These are phyloP conservation scores for Perognathus longimembris DNA, from an alignment of 2,113 vertebrate genomes.

Conservation along the genomic window DNA sequence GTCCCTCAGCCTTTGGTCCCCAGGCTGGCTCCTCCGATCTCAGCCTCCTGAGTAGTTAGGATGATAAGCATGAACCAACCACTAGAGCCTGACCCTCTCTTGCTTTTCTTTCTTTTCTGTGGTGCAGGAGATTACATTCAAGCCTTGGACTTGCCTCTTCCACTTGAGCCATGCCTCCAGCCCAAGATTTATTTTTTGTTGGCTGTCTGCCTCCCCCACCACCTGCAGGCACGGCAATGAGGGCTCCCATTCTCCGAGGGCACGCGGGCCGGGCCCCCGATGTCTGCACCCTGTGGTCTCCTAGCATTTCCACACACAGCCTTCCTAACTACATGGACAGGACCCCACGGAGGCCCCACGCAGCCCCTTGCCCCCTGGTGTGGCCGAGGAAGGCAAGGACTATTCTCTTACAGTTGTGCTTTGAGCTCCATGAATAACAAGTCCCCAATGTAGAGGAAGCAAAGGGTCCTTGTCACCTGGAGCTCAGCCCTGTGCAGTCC, in stretches of 20 bases:
- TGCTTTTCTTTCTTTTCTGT: no score
- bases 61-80: no score
- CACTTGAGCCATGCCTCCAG: no score
- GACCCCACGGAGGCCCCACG: fast-evolving
- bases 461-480: background rate
- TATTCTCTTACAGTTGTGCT: fast-evolving
- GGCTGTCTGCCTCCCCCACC: no score
- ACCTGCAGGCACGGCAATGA: fast-evolving
- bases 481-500: fast-evolving
- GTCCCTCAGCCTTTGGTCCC: no score
- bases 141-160: no score
- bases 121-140: no score
- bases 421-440: no score
- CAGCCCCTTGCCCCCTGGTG: background rate
- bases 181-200: background rate
- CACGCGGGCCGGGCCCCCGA: fast-evolving
- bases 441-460: background rate
- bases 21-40: no score
- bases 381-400: fast-evolving
- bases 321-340: background rate
- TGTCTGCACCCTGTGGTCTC: background rate
- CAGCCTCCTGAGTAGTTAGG: no score
- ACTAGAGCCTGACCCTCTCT: no score
- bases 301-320: fast-evolving
- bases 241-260: background rate